phyloP scores from a whole-genome alignment of 2,888 invertebrate genomes.

The Mactromeris polynyma region DNA sequence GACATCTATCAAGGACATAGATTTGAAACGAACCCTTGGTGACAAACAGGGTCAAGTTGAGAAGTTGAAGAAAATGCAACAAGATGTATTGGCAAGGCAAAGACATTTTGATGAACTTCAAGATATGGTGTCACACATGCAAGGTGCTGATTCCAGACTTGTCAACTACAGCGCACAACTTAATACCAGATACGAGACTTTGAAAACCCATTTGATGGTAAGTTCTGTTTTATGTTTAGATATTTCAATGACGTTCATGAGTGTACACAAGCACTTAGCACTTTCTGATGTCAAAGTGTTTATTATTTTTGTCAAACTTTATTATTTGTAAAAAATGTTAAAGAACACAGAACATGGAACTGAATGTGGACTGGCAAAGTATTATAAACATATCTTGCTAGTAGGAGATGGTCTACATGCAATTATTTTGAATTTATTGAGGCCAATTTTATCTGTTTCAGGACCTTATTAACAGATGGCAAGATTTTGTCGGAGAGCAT shows the following conservation, averaged over 20 bases:
- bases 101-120: constrained; percentile 95
- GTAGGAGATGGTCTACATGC: no score
- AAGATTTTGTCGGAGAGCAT: constrained; percentile 80
- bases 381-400: no score
- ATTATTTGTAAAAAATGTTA: no score
- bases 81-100: constrained; percentile 92
- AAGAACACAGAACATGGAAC: no score
- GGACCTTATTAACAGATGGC: constrained; percentile 80
- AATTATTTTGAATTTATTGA: background rate
- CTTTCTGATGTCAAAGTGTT: no score
- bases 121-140: constrained; percentile 94
- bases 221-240: constrained; percentile 41
- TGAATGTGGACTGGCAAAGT: no score
- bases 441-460: constrained; percentile 40
- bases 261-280: no score
- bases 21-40: constrained; percentile 93
- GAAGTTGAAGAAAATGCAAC: constrained; percentile 89
- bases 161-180: constrained; percentile 96
- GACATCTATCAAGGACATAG: constrained; percentile 93
- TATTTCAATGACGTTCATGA: background rate
- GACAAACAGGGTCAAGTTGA: constrained; percentile 93
- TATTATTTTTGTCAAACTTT: no score
- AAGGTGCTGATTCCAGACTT: constrained; percentile 93
- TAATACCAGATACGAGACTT: constrained; percentile 90
- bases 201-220: constrained; percentile 84